Evolutionary conservation across 2,113 vertebrate species (phyloP).

Genomic region (Casuarius casuarius): DNA sequence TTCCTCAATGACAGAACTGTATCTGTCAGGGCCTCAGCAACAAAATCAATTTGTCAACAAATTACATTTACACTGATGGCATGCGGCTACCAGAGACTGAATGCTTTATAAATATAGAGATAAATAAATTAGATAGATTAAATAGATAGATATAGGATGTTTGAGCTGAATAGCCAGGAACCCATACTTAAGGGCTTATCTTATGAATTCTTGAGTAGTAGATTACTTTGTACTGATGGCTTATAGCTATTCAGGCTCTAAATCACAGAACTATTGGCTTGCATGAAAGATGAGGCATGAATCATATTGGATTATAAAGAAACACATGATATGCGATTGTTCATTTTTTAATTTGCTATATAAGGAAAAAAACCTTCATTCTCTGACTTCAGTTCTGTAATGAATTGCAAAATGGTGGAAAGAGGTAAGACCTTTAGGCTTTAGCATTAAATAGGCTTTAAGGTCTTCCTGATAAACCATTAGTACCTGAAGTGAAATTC

Average conservation of each 20-base stretch:
- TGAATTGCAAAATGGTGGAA: constrained; percentile 24
- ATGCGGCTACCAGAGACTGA: neutral
- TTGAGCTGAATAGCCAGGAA: constrained; percentile 5
- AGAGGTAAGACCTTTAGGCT: constrained; percentile 7
- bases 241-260: constrained; percentile 32
- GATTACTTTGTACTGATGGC: constrained; percentile 41
- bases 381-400: neutral
- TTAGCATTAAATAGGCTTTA: constrained; percentile 22
- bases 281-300: neutral
- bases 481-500: neutral
- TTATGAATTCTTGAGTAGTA: constrained; percentile 51
- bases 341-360: constrained; percentile 20
- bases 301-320: neutral
- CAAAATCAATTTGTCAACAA: neutral
- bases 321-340: neutral
- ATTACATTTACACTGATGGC: neutral
- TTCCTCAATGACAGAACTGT: constrained; percentile 30
- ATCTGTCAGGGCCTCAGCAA: neutral
- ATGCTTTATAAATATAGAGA: constrained; percentile 7
- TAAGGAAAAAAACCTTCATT: neutral
- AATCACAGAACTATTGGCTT: constrained; percentile 30
- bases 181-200: constrained; percentile 57
- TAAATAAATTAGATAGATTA: constrained; percentile 54
- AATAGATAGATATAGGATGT: constrained; percentile 30
- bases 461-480: constrained; percentile 10